These are phyloP conservation scores for Lepidonotus clava DNA, from an alignment of 2,888 invertebrate genomes.

Conservation along the genomic window DNA sequence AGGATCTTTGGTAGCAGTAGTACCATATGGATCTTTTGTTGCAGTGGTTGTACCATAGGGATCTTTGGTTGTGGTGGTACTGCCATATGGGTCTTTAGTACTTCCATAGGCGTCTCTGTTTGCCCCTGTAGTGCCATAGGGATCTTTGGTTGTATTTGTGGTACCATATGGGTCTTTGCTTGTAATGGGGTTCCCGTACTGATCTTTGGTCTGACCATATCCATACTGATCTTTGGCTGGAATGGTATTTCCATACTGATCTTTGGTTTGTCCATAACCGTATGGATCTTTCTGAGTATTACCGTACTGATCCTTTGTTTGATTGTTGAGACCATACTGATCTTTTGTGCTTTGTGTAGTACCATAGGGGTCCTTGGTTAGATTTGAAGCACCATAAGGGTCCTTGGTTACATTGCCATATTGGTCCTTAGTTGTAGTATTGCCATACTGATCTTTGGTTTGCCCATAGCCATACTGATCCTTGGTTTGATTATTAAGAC, in stretches of 20 bases:
- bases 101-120: neutral
- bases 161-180: conserved; percentile 34
- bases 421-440: conserved; percentile 23
- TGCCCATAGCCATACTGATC: neutral
- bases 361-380: neutral
- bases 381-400: neutral
- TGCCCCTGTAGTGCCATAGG: neutral
- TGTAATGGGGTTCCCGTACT: neutral
- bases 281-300: neutral
- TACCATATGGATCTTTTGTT: conserved; percentile 43
- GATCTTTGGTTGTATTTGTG: neutral
- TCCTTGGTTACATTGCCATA: conserved; percentile 16
- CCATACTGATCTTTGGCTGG: neutral
- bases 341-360: neutral
- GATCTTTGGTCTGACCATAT: neutral
- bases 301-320: neutral
- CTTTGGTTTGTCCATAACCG: neutral
- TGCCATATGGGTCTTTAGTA: neutral
- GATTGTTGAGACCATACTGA: neutral
- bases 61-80: neutral
- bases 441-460: neutral
- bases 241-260: conserved; percentile 1
- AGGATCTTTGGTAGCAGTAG: neutral
- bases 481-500: conserved; percentile 3
- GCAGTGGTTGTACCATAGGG: neutral